Base-by-base conservation (phyloP, 2,113 vertebrate genomes). In the Haemorhous mexicanus region DNA sequence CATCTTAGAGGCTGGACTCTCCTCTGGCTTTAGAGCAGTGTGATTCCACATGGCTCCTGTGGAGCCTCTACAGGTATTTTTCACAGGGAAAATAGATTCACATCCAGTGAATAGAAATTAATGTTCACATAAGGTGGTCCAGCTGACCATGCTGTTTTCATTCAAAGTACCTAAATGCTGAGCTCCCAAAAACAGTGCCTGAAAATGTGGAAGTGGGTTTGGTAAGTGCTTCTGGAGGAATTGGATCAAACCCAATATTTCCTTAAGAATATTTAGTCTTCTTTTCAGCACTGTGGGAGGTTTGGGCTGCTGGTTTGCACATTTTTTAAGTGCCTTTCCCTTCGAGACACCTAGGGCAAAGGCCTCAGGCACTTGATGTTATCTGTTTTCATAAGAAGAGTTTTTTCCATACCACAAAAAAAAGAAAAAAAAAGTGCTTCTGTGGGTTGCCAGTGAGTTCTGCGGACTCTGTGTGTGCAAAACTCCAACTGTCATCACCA, bases 191-290 rank as follows among this genome's bases (percentile, higher is more conserved):
- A 96, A 73, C 76, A 62, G 80, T 68, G 86, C 83, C 88, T 0
- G 70, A 95, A 95, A 94, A 93, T 91, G 94, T 97, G 96, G 90
- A 97, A 97, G 96, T 95, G 95, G 95, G 86, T 96, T 97, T 96
- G 61, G 86, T 96, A 92, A 94, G 11, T 84, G 61, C 67, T 95
- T 78, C 86, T 95, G 86, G 88, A 93, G 90, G 90, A 96, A 84
- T 0, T 95, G 90, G 92, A 97, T 68, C 61, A 82, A 93, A 62
- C 49, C 90, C 95, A 90, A 72, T 18, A 2, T 89, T 96, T 95
- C 84, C 91, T 52, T 89, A 84, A 75, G 92, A 96, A 79, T 95
- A 95, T 93, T 97, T 94, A 95, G 88, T 94, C 93, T 94, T 90
- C 92, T 94, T 95, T 94, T 96, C 94, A 90, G 92, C 96, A 89